Evolutionary conservation across 1,140 invertebrate species (phyloP), one percentile per base, ranked within the genome.

Genomic region (Dufourea novaeangliae): DNA sequence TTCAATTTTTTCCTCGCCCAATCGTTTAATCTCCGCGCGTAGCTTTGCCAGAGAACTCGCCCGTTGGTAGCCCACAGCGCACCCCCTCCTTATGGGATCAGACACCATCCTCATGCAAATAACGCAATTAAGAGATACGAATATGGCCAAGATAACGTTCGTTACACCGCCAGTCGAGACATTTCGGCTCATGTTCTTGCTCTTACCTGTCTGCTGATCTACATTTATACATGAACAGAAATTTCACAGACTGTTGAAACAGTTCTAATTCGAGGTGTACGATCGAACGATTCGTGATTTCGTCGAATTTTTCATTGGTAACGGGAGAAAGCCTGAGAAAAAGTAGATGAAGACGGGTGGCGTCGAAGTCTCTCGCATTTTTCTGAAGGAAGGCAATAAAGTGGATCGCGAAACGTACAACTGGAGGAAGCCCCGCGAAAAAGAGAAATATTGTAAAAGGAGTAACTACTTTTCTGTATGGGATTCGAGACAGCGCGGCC

Each of bases 61-160:
- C 22, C 44, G 71, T 54, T 64, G 44, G 54, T 63, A 44, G 64
- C 75, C 73, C 62, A n/a, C 8, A 6, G 17, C 50, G 8, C 22
- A 3, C 10, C 32, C 54, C 27, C 32, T 46, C 59, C 41, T 27
- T 41, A 17, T 46, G 14, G 50, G n/a, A 17, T 12, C 39, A 6
- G 25, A 50, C 27, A 62, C 74, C 34, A 50, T 59, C 32, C 68
- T 69, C 52, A 78, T 82, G 78, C 84, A 84, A 80, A 86, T 84
- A 86, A 84, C 72, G 84, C 80, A 88, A 89, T 89, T 88, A 87
- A 86, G 82, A 87, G 70, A 82, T 82, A 82, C 69, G 80, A 83
- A 78, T 83, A 79, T 81, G 73, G 72, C 69, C 74, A 41, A 87
- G 85, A 86, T 88, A 88, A 86, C 82, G 76, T 75, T 69, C 41